A percentile compares a stretch with the other conserved stretches of the same genome.
Evolutionary conservation across 2,797 vertebrate genomes (phyloP).

Genomic region (Sphenodon punctatus): DNA sequence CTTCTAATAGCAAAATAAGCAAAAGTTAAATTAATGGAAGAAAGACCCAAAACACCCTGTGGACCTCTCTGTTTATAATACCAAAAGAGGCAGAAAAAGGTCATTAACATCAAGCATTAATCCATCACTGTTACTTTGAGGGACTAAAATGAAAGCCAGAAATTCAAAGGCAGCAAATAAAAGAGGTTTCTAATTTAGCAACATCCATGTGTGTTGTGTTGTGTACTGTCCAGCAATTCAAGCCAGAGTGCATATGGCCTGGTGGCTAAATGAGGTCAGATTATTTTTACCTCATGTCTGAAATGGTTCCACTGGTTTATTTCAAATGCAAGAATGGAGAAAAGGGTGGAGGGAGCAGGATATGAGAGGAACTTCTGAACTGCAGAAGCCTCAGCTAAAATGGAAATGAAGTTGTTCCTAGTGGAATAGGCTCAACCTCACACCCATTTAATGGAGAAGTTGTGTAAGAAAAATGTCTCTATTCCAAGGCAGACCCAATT

Average conservation of each 20-base stretch:
- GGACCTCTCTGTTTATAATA: conserved; percentile 23
- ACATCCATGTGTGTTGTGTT: conserved; percentile 19
- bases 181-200: conserved; percentile 31
- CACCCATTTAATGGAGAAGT: conserved; percentile 45
- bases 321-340: conserved; percentile 31
- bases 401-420: conserved; percentile 40
- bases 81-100: conserved; percentile 48
- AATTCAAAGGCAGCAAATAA: conserved; percentile 40
- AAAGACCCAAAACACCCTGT: conserved; percentile 58
- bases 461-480: conserved; percentile 46
- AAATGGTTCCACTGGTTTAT: conserved; percentile 28
- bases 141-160: conserved; percentile 61
- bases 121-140: conserved; percentile 50
- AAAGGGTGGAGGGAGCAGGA: background rate
- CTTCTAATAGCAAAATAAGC: conserved; percentile 56
- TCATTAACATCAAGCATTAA: conserved; percentile 61
- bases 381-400: conserved; percentile 12
- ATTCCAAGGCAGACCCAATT: conserved; percentile 56
- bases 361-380: background rate
- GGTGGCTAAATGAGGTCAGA: conserved; percentile 39
- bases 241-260: conserved; percentile 47
- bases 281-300: conserved; percentile 34
- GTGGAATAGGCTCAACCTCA: conserved; percentile 21
- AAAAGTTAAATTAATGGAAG: conserved; percentile 57
- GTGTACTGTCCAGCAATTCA: conserved; percentile 28